These are phyloP conservation scores for Galendromus occidentalis DNA, from an alignment of 1,140 invertebrate genomes.

Conservation along the genomic window DNA sequence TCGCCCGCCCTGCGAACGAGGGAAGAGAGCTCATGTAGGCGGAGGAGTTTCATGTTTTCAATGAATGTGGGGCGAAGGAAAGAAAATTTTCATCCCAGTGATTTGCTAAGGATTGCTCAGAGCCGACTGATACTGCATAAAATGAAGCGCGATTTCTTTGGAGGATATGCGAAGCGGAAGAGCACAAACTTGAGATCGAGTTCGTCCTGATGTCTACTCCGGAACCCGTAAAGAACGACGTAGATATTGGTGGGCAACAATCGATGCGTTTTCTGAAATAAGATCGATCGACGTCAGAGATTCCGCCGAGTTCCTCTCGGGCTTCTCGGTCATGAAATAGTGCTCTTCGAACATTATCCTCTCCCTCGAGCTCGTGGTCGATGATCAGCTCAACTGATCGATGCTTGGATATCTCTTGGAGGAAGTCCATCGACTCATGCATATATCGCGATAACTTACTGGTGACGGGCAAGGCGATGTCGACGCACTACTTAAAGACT, in stretches of 20 bases:
- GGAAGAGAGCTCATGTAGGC: slow-evolving; percentile 2
- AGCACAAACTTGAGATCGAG: slow-evolving; percentile 59
- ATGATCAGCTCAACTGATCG: slow-evolving; percentile 20
- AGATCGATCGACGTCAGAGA: background rate
- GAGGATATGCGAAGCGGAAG: too few species aligned
- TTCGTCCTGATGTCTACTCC: slow-evolving; percentile 75
- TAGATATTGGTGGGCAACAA: slow-evolving; percentile 73
- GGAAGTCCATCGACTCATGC: background rate
- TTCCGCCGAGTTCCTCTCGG: too few species aligned
- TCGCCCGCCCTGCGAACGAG: slow-evolving; percentile 51
- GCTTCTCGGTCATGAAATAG: too few species aligned
- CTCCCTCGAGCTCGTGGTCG: too few species aligned
- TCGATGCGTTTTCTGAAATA: slow-evolving; percentile 53
- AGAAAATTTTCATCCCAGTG: too few species aligned
- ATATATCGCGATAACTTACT: slow-evolving; percentile 27
- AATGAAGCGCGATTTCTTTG: too few species aligned
- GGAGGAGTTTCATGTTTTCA: too few species aligned
- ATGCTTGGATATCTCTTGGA: slow-evolving; percentile 16
- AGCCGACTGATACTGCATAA: too few species aligned
- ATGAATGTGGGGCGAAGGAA: too few species aligned
- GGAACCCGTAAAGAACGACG: slow-evolving; percentile 86
- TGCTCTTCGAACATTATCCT: slow-evolving; percentile 13
- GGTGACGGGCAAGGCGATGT: slow-evolving; percentile 79
- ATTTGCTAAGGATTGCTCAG: too few species aligned
- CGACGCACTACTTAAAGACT: slow-evolving; percentile 68